Evolutionary conservation across 2,797 vertebrate species (phyloP).

Genomic region (Poeciliopsis paucimaculata): DNA sequence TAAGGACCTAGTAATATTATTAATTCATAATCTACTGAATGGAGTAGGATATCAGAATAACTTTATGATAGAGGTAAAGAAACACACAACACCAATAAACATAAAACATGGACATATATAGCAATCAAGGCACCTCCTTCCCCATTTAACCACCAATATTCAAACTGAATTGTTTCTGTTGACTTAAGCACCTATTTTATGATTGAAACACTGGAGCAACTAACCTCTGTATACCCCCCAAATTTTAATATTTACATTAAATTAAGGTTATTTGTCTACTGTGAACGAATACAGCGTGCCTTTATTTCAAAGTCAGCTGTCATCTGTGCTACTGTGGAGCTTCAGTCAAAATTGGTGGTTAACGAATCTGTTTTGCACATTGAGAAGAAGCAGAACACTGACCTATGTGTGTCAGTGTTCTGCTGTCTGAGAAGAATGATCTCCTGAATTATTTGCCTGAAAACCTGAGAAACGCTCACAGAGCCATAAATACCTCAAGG

Average conservation of each 20-base stretch:
- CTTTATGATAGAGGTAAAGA: background rate
- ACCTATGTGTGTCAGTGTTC: too few species aligned
- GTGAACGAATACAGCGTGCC: background rate
- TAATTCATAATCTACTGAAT: background rate
- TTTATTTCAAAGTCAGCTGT: background rate
- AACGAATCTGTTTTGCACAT: conserved; percentile 17
- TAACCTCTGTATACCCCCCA: conserved; percentile 9
- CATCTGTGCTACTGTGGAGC: background rate
- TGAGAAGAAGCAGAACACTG: conserved; percentile 23
- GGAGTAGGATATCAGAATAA: background rate
- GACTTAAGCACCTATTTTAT: conserved; percentile 34
- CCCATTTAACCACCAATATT: conserved; percentile 30
- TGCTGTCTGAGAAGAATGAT: conserved; percentile 62
- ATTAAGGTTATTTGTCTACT: background rate
- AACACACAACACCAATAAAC: conserved; percentile 15
- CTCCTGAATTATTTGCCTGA: conserved; percentile 55
- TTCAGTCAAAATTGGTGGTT: conserved; percentile 22
- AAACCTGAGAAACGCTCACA: conserved; percentile 59
- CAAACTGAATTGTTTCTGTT: conserved; percentile 40
- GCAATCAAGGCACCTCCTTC: conserved; percentile 40
- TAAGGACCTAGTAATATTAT: background rate
- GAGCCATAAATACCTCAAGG: conserved; percentile 69
- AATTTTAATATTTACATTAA: background rate
- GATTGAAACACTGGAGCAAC: conserved; percentile 48
- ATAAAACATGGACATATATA: conserved; percentile 52